Percentiles rank a stretch among this genome's conserved stretches.
These are phyloP conservation scores for Hyposoter dolosus DNA, from an alignment of 2,888 invertebrate genomes.

Conservation along the genomic window DNA sequence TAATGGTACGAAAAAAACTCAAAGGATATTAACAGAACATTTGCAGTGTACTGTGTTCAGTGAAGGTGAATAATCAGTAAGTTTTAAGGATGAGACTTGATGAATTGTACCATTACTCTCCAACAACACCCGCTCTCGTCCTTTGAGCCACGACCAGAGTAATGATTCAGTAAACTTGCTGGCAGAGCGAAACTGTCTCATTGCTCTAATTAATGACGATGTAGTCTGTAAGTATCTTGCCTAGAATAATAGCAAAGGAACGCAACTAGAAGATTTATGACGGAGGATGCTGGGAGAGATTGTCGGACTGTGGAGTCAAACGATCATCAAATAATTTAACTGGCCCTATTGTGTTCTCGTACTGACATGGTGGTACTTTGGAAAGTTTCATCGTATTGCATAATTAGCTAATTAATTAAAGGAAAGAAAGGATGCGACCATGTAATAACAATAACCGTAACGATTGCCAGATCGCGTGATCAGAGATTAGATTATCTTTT, in stretches of 20 bases:
- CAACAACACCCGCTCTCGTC: constrained; percentile 62
- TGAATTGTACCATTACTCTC: constrained; percentile 68
- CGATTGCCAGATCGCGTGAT: constrained; percentile 42
- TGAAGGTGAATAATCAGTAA: constrained; percentile 55
- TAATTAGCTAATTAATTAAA: constrained; percentile 65
- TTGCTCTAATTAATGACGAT: constrained; percentile 70
- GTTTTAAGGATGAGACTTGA: constrained; percentile 59
- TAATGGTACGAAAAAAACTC: neutral
- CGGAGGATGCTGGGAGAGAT: constrained; percentile 28
- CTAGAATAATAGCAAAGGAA: constrained; percentile 45
- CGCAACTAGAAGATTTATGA: constrained; percentile 60
- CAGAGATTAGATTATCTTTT: constrained; percentile 39
- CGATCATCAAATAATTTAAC: constrained; percentile 34
- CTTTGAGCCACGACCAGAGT: constrained; percentile 55
- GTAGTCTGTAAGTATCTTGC: constrained; percentile 23
- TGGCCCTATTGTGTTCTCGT: constrained; percentile 26
- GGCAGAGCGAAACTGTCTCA: constrained; percentile 56
- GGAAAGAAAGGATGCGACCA: constrained; percentile 36
- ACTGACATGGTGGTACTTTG: constrained; percentile 12
- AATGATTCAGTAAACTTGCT: constrained; percentile 59
- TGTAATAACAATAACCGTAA: constrained; percentile 51
- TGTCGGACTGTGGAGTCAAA: constrained; percentile 22
- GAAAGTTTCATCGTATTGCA: constrained; percentile 37
- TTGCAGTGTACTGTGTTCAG: neutral
- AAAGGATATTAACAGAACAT: constrained; percentile 17